Evolutionary conservation across 1,140 invertebrate species (phyloP), one percentile per base, ranked within the genome.

Genomic region (Mizuhopecten yessoensis): DNA sequence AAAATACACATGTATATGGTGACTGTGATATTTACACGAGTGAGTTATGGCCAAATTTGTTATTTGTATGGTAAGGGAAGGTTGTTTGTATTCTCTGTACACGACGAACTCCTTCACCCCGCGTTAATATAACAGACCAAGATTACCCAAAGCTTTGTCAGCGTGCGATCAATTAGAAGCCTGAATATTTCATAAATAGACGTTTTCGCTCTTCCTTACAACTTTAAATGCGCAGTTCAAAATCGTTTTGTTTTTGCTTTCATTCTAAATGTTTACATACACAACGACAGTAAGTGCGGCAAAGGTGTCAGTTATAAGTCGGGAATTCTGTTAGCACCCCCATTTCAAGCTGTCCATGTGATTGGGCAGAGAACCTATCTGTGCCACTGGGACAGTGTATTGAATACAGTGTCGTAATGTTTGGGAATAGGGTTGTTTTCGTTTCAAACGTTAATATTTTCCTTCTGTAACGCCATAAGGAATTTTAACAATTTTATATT

Each of bases 21-120:
- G 57, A 29, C 57, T 75, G 57, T 75, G n/a, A 75, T 75, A 29
- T 75, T 75, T 75, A 75, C 57, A 75, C 57, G 57, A 75, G 57
- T 75, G 57, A 75, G 57, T 75, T 75, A 75, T 75, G 57, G n/a
- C 57, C n/a, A 75, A 75, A n/a, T 75, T 75, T 75, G 57, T 75
- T 75, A 75, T 75, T 75, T 75, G 57, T 75, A 75, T 75, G 57
- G n/a, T 75, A 75, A 75, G 57, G 57, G 57, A n/a, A 75, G 23
- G 57, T 75, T 75, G 57, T 75, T 75, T 75, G 57, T 75, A 75
- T 75, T 29, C 15, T n/a, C 7, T 29, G 57, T 75, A n/a, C 29
- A 75, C 57, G n/a, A 13, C n/a, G 57, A 29, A 75, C 57, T 75
- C 57, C n/a, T 29, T 75, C 57, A 75, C 57, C 57, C n/a, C 57